Conservation (phyloP, 2,113 vertebrate species). For the Girardinichthys multiradiatus region DNA sequence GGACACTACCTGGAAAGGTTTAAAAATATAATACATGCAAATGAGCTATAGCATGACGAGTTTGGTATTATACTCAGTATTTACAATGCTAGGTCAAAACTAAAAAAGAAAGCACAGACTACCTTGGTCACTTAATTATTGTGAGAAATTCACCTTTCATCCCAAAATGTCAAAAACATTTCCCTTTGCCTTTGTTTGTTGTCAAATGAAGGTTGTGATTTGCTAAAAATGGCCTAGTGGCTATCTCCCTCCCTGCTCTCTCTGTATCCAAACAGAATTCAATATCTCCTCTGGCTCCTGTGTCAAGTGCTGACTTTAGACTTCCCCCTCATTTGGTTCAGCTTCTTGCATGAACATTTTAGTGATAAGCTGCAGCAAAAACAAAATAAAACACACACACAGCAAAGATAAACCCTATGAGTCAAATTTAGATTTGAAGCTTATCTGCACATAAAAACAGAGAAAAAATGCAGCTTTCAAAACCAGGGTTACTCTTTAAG, state of each 20-base stretch:
- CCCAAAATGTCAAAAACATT: slow-evolving; percentile 23
- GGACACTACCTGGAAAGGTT: background rate
- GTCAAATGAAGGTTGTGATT: slow-evolving; percentile 36
- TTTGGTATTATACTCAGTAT: background rate
- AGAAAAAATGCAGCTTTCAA: slow-evolving; percentile 21
- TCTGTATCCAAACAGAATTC: slow-evolving; percentile 51
- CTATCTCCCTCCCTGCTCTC: slow-evolving; percentile 40
- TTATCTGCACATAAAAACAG: slow-evolving; percentile 54
- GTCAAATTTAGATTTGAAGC: slow-evolving; percentile 57
- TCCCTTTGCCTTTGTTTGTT: slow-evolving; percentile 48
- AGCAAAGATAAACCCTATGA: slow-evolving; percentile 54
- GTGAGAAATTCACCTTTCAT: background rate
- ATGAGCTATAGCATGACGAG: background rate
- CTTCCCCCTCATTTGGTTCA: slow-evolving; percentile 25
- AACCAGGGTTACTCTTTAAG: slow-evolving; percentile 22
- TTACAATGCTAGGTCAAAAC: no score
- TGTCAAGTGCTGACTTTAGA: slow-evolving; percentile 63
- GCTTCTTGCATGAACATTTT: slow-evolving; percentile 41
- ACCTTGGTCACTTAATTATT: background rate
- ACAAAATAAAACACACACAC: slow-evolving; percentile 27
- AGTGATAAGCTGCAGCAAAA: slow-evolving; percentile 63
- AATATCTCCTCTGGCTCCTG: slow-evolving; percentile 49
- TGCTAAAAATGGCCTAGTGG: slow-evolving; percentile 52
- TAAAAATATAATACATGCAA: background rate
- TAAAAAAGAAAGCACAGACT: background rate